These are phyloP conservation scores for Smutsia temminckii DNA, from an alignment of 2,797 vertebrate genomes.

Conservation along the genomic window DNA sequence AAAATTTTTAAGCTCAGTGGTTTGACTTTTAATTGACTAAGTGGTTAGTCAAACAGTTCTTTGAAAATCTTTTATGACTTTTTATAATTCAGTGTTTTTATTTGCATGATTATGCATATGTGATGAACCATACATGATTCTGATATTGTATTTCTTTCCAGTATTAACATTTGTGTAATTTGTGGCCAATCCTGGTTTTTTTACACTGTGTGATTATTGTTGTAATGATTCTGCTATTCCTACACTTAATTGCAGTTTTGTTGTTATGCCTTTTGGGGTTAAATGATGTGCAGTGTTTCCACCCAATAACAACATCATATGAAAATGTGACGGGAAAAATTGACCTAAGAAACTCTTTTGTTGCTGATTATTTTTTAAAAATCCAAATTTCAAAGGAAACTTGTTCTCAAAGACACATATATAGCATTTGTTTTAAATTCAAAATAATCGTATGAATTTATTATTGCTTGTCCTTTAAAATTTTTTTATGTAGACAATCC, in stretches of 20 bases:
- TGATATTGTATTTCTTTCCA: conserved; percentile 82
- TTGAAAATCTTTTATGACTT: conserved; percentile 82
- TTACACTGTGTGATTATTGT: conserved; percentile 80
- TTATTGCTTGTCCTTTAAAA: conserved; percentile 67
- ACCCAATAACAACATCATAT: conserved; percentile 80
- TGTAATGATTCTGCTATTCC: conserved; percentile 81
- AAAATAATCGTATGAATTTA: conserved; percentile 77
- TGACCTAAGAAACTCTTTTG: conserved; percentile 77
- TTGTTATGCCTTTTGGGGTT: conserved; percentile 81
- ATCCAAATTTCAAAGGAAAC: conserved; percentile 76
- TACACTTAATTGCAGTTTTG: conserved; percentile 79
- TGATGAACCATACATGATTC: conserved; percentile 74
- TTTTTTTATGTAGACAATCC: conserved; percentile 81
- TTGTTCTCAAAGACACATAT: conserved; percentile 77
- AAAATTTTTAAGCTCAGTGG: conserved; percentile 78
- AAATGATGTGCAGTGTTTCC: conserved; percentile 82
- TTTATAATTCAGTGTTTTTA: conserved; percentile 85
- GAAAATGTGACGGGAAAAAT: conserved; percentile 80
- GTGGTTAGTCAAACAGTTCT: conserved; percentile 72
- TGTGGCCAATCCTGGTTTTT: conserved; percentile 80
- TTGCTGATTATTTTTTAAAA: conserved; percentile 82
- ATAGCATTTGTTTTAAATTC: conserved; percentile 78
- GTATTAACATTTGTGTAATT: conserved; percentile 80
- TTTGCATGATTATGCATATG: conserved; percentile 83
- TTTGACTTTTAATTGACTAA: conserved; percentile 81